Conservation (phyloP, 2,113 vertebrate species). For the Sander vitreus region DNA sequence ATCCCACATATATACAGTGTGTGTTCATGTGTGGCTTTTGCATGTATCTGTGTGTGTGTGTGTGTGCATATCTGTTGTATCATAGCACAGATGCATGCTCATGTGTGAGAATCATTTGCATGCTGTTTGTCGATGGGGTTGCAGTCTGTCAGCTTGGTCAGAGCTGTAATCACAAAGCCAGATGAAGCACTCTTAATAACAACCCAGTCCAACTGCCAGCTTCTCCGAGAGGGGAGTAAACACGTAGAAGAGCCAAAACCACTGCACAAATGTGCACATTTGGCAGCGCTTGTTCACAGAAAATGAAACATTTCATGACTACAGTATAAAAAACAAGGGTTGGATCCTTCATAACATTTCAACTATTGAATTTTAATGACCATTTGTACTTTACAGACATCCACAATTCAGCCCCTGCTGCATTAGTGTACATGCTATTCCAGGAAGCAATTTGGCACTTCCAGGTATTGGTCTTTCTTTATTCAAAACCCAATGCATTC, state of each 20-base stretch:
- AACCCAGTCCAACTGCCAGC: constrained; percentile 41
- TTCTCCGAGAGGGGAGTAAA: constrained; percentile 37
- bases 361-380: constrained; percentile 15
- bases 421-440: constrained; percentile 31
- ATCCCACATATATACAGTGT: constrained; percentile 34
- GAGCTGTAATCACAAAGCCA: constrained; percentile 74
- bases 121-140: constrained; percentile 64
- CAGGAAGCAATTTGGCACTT: constrained; percentile 46
- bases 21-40: constrained; percentile 29
- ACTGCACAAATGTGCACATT: constrained; percentile 48
- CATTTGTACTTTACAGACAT: constrained; percentile 36
- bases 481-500: constrained; percentile 44
- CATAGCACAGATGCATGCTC: constrained; percentile 64
- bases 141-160: constrained; percentile 71
- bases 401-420: constrained; percentile 38
- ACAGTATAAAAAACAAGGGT: constrained; percentile 42
- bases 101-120: constrained; percentile 63
- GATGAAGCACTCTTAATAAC: constrained; percentile 73
- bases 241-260: constrained; percentile 47
- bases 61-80: constrained; percentile 21
- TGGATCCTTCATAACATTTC: constrained; percentile 3
- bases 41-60: neutral
- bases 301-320: constrained; percentile 43
- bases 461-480: constrained; percentile 28
- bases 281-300: constrained; percentile 28